phyloP scores from a whole-genome alignment of 2,113 vertebrate genomes.

The Forbesichthys papilliferus region DNA sequence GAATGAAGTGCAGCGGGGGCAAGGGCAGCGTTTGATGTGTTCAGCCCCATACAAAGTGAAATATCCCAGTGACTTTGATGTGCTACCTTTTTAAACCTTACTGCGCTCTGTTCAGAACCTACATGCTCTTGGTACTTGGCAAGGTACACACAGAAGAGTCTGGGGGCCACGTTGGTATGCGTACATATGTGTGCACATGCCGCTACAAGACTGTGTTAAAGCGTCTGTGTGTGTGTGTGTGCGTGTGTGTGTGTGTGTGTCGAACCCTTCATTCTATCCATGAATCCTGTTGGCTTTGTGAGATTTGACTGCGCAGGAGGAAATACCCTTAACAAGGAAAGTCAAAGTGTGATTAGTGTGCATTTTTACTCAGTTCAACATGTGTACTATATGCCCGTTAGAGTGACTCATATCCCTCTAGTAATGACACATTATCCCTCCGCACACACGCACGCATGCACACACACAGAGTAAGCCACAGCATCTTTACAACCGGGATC shows the following conservation, averaged over 20 bases:
- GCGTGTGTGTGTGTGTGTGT: not conserved
- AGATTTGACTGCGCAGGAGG: constrained; percentile 63
- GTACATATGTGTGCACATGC: not conserved
- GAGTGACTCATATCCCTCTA: constrained; percentile 71
- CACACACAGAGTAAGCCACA: constrained; percentile 55
- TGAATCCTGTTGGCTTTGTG: constrained; percentile 60
- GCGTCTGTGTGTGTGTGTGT: not conserved
- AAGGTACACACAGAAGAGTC: constrained; percentile 19
- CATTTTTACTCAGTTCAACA: constrained; percentile 56
- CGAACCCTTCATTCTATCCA: constrained; percentile 29
- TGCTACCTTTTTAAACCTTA: constrained; percentile 54
- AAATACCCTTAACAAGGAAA: constrained; percentile 74
- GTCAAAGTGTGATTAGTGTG: constrained; percentile 70
- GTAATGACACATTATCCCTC: constrained; percentile 75
- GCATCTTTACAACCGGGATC: constrained; percentile 68
- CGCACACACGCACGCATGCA: not conserved
- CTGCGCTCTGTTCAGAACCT: constrained; percentile 15
- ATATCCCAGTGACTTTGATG: constrained; percentile 67
- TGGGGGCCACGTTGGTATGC: not conserved
- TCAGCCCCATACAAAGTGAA: constrained; percentile 56
- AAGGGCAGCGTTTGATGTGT: constrained; percentile 68
- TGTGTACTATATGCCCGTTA: constrained; percentile 44
- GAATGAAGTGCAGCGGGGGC: not conserved
- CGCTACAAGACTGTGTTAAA: not conserved
- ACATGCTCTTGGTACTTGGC: constrained; percentile 16